phyloP scores from a whole-genome alignment of 2,888 invertebrate genomes.

The Drosophila prostipennis region DNA sequence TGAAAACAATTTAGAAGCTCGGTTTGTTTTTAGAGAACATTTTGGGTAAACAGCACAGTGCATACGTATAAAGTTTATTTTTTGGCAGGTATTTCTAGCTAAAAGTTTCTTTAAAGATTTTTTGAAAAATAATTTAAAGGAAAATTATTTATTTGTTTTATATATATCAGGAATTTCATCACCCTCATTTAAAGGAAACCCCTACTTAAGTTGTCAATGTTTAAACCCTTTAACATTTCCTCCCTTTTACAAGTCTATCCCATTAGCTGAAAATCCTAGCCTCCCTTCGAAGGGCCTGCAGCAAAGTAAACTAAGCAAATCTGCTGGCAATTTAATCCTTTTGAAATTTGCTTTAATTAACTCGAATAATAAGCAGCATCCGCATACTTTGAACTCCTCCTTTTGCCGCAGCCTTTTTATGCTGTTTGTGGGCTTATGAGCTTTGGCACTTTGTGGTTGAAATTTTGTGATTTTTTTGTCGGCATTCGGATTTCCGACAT shows the following conservation, averaged over 20 bases:
- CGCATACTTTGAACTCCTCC: slow-evolving; percentile 12
- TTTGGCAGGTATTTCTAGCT: not conserved
- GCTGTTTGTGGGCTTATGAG: slow-evolving; percentile 55
- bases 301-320: slow-evolving; percentile 50
- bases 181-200: no score
- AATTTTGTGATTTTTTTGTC: slow-evolving; percentile 26
- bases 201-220: slow-evolving; percentile 11
- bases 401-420: slow-evolving; percentile 40
- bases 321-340: slow-evolving; percentile 57
- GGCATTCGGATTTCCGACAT: slow-evolving; percentile 54
- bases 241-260: not conserved
- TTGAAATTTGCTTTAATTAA: slow-evolving; percentile 68
- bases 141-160: no score
- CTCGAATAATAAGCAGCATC: slow-evolving; percentile 60
- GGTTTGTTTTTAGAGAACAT: not conserved
- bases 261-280: slow-evolving; percentile 13
- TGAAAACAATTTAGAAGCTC: not conserved
- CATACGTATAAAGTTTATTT: not conserved
- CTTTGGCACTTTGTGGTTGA: slow-evolving; percentile 57
- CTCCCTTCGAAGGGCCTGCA: slow-evolving; percentile 15
- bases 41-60: not conserved
- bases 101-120: not conserved
- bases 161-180: no score
- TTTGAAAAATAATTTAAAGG: no score
- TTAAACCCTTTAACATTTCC: slow-evolving; percentile 4